These are phyloP conservation scores for Leptinotarsa undecemlineata DNA, from an alignment of 1,140 invertebrate genomes.

Conservation along the genomic window DNA sequence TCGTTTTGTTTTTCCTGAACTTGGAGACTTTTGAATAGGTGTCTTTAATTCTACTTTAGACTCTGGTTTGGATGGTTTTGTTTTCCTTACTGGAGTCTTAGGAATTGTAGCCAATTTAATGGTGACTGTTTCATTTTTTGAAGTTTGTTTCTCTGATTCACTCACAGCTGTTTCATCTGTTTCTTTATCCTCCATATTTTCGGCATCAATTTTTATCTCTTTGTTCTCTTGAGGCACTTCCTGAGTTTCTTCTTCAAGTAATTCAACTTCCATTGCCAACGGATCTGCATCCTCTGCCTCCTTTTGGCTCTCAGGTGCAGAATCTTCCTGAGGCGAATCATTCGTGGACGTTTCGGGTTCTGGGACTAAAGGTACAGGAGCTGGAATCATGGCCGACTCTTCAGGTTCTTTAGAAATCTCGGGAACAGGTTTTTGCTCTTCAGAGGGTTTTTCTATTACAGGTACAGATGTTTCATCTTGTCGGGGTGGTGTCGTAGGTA, in stretches of 20 bases:
- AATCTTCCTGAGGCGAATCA: background rate
- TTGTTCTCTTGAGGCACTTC: slow-evolving; percentile 4
- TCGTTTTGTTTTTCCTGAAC: slow-evolving; percentile 42
- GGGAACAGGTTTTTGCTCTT: slow-evolving; percentile 9
- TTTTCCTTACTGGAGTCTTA: slow-evolving; percentile 56
- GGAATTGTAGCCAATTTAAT: slow-evolving; percentile 1
- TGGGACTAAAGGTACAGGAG: background rate
- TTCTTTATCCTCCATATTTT: background rate
- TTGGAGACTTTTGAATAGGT: slow-evolving; percentile 38
- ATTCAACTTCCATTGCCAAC: slow-evolving; percentile 1
- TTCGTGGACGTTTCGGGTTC: background rate
- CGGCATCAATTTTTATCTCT: background rate
- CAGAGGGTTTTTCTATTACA: background rate
- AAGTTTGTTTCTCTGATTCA: background rate
- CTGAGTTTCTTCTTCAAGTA: background rate
- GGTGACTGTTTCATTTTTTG: background rate
- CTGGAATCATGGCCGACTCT: background rate
- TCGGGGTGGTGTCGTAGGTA: background rate
- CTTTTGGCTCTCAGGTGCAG: background rate
- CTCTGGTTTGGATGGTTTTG: slow-evolving; percentile 46
- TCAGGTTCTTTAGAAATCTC: slow-evolving; percentile 14
- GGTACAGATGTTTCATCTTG: background rate
- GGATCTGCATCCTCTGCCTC: slow-evolving; percentile 1
- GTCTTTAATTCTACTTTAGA: slow-evolving; percentile 50
- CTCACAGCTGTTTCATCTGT: background rate